Evolutionary conservation across 2,113 vertebrate species (phyloP).

Genomic region (Psilopsiagon aurifrons): DNA sequence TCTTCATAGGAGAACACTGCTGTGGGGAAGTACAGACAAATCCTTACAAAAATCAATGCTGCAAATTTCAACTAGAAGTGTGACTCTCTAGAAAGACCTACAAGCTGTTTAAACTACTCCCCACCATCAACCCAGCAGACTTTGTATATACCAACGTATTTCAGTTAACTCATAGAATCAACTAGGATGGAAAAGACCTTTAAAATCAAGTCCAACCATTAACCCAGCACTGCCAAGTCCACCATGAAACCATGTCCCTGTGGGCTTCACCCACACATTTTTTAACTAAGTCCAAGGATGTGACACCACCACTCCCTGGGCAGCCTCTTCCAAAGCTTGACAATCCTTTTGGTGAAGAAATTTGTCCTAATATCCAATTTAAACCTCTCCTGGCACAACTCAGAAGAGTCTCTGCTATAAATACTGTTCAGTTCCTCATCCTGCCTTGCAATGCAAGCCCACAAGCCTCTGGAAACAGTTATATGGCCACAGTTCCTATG

Average conservation of each 20-base stretch:
- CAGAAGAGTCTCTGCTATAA: background rate
- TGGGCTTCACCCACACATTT: background rate
- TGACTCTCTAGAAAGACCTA: background rate
- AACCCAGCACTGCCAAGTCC: background rate
- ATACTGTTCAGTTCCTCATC: background rate
- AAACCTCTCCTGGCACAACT: background rate
- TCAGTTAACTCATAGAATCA: background rate
- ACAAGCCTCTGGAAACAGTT: background rate
- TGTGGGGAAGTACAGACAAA: background rate
- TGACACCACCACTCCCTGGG: background rate
- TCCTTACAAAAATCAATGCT: background rate
- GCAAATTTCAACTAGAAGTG: background rate
- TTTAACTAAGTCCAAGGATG: background rate
- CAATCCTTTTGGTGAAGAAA: background rate
- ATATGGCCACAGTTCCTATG: background rate
- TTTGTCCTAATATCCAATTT: background rate
- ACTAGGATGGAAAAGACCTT: background rate
- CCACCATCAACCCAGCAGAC: background rate
- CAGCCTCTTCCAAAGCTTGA: background rate
- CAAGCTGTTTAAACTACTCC: background rate
- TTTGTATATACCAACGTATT: fast-evolving
- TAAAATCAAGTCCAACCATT: background rate
- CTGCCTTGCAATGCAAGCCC: background rate
- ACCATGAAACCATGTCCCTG: background rate
- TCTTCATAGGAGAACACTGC: background rate